These are phyloP conservation scores for Pilophorus perplexus DNA, from an alignment of 2,888 invertebrate genomes.

Conservation along the genomic window DNA sequence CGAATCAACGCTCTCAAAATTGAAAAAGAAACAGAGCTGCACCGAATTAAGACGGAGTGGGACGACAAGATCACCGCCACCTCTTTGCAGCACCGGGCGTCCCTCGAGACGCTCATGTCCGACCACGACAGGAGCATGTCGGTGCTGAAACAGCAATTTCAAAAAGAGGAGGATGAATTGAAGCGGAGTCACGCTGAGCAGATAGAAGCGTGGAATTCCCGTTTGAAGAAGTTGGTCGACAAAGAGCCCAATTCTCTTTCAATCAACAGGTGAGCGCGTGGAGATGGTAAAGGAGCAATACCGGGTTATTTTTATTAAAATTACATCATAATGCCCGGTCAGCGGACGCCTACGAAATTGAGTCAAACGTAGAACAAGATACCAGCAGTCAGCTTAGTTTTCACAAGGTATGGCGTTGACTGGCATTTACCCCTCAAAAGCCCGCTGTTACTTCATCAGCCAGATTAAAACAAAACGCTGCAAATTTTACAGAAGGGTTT, in stretches of 20 bases:
- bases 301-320: neutral
- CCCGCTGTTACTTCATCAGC: too few species aligned
- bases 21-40: conserved; percentile 45
- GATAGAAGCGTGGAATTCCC: conserved; percentile 58
- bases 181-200: conserved; percentile 57
- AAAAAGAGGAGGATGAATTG: conserved; percentile 53
- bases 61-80: conserved; percentile 44
- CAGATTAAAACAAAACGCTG: too few species aligned
- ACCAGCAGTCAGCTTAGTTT: too few species aligned
- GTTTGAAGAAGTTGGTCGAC: conserved; percentile 49
- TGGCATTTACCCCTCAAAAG: too few species aligned
- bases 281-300: neutral
- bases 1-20: conserved; percentile 33
- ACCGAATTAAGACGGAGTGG: conserved; percentile 43
- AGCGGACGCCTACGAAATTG: too few species aligned
- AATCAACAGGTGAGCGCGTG: conserved; percentile 35
- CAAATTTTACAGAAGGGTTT: too few species aligned
- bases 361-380: too few species aligned
- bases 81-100: conserved; percentile 38
- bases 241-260: conserved; percentile 53
- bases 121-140: conserved; percentile 60
- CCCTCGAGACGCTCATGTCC: conserved; percentile 53
- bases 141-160: conserved; percentile 51
- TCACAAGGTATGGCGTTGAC: too few species aligned
- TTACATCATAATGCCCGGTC: too few species aligned